Conservation (phyloP, 2,797 vertebrate genomes). For the Falco novaeseelandiae region DNA sequence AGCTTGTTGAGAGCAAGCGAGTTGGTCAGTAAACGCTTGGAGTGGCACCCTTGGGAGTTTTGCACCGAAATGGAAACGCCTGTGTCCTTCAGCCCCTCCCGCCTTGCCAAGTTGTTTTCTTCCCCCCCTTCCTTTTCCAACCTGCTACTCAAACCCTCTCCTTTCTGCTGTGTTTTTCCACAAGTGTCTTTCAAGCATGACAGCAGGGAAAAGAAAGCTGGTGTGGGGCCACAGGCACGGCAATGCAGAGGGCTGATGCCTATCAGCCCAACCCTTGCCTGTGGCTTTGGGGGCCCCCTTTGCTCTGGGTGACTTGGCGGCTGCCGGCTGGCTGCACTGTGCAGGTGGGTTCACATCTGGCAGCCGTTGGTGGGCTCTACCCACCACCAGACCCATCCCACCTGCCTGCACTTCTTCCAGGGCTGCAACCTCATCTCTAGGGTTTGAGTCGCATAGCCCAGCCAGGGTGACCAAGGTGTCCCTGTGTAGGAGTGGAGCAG, state of each 20-base stretch:
- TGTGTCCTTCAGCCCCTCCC: conserved; percentile 27
- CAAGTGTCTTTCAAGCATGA: not conserved
- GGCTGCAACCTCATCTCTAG: not conserved
- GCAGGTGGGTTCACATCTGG: not conserved
- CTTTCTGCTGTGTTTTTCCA: conserved; percentile 46
- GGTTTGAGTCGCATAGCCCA: not conserved
- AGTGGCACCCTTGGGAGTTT: not conserved
- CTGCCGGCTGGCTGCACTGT: accelerated
- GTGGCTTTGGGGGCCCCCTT: not conserved
- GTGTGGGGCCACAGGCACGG: accelerated
- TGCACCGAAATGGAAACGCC: conserved; percentile 3
- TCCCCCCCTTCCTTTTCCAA: not conserved
- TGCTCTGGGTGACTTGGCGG: accelerated
- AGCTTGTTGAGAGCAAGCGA: not conserved
- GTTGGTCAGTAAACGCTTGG: not conserved
- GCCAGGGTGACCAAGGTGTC: not conserved
- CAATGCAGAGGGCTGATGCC: not conserved
- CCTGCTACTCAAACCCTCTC: conserved; percentile 4
- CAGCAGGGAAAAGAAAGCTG: not conserved
- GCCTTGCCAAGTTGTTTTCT: conserved; percentile 32
- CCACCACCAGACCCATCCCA: not conserved
- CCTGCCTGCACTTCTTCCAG: not conserved
- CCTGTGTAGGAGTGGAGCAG: accelerated
- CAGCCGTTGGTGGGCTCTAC: not conserved
- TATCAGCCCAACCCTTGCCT: not conserved